Evolutionary conservation across 2,888 invertebrate species (phyloP).

Genomic region (Ganaspis brasiliensis): DNA sequence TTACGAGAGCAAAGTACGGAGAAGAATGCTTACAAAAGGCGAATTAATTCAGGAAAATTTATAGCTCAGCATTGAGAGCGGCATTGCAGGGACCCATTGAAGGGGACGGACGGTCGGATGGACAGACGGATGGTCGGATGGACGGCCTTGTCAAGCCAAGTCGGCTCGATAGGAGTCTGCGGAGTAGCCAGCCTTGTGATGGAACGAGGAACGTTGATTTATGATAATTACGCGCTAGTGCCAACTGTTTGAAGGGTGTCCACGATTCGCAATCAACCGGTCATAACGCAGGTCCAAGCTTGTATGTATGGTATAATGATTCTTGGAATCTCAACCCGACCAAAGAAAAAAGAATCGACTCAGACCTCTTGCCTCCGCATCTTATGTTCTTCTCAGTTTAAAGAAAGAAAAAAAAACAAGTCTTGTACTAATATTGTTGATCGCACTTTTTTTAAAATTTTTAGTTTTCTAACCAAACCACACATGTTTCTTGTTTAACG

Average conservation of each 20-base stretch:
- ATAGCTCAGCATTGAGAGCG: slow-evolving; percentile 64
- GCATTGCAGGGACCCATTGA: slow-evolving; percentile 57
- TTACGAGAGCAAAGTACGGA: slow-evolving; percentile 60
- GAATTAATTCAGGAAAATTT: slow-evolving; percentile 73
- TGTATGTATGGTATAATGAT: slow-evolving; percentile 69
- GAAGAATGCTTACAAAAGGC: slow-evolving; percentile 68
- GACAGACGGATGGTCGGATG: slow-evolving; percentile 54
- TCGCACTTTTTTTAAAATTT: neutral
- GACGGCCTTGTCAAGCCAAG: slow-evolving; percentile 50
- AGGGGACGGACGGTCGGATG: slow-evolving; percentile 59
- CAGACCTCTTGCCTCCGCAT: slow-evolving; percentile 37
- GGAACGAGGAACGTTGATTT: slow-evolving; percentile 68
- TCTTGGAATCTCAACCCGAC: slow-evolving; percentile 64
- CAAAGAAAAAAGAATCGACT: slow-evolving; percentile 48
- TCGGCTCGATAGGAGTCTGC: slow-evolving; percentile 59
- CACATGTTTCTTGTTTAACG: too few relatives aligned
- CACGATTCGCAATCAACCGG: slow-evolving; percentile 69
- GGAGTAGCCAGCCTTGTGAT: slow-evolving; percentile 58
- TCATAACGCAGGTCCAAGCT: slow-evolving; percentile 60
- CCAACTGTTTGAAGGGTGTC: slow-evolving; percentile 69
- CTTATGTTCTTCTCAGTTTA: neutral
- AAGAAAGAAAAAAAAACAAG: neutral
- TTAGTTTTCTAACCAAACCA: too few relatives aligned
- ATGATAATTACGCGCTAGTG: slow-evolving; percentile 73
- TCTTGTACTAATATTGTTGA: neutral